Evolutionary conservation across 2,888 invertebrate species (phyloP), one percentile per base, ranked within the genome.

Genomic region (Parnassius apollo): DNA sequence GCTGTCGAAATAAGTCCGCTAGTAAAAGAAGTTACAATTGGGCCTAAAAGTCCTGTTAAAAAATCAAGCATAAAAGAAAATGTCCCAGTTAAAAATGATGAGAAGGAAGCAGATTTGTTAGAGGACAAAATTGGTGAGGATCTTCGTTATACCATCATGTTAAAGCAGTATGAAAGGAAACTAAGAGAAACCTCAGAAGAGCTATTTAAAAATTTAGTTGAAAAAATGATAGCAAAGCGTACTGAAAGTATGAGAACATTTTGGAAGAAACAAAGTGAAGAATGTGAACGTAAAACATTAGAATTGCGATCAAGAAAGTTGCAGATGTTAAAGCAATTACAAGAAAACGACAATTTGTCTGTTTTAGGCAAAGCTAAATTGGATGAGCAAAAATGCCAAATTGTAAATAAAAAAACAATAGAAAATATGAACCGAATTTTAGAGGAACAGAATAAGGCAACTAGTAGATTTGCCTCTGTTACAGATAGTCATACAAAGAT

Each of bases 401-500:
- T 83, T 42, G 75, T 85, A 1, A 86, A 92, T 65, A 82, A 81
- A 69, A 80, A 88, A 64, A 85, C 85, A 22, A 80, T 89, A 65
- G 91, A 92, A 66, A 88, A 92, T 59, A 91, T 92, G 84, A 88
- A 92, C 63, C 86, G 80, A 68, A 86, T 92, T 70, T 78, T 92
- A 63, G 92, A 93, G 70, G 86, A 93, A 72, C 88, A 92, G 73
- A 89, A 88, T 60, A 90, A 82, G 73, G 88, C 88, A 0, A 82
- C 84, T 8, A 81, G 82, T 7, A 75, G 87, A 57, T 86, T 94
- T 68, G 93, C 94, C n/a, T 85, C 91, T 0, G 92, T 95, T 18
- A 91, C 92, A 42, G 88, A 92, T 52, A 93, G 93, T 68, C 93
- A 94, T 68, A 85, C 88, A 0, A 92, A 92, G 71, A 94, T 94